phyloP scores from a whole-genome alignment of 2,797 vertebrate species.

The Etheostoma nigrum region DNA sequence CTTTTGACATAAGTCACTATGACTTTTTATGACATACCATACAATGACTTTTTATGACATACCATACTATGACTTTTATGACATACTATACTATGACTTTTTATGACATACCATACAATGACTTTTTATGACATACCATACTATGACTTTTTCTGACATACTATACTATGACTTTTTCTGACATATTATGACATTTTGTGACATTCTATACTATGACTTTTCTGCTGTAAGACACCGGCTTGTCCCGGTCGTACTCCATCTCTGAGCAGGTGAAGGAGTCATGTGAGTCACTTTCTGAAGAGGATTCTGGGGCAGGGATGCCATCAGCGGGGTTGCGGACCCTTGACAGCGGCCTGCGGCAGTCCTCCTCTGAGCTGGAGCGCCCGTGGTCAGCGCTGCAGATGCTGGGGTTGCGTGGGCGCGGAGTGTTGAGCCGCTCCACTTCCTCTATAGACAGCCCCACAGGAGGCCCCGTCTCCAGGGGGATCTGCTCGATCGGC shows the following conservation, averaged over 20 bases:
- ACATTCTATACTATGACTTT: no score
- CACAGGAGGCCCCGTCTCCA: constrained; percentile 93
- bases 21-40: no score
- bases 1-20: no score
- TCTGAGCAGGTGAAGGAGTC: constrained; percentile 99
- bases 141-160: no score
- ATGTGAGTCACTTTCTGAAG: constrained; percentile 98
- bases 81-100: no score
- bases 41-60: no score
- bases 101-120: no score
- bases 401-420: constrained; percentile 96
- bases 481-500: constrained; percentile 92
- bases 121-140: no score
- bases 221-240: constrained; percentile 88
- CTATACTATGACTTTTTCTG: no score
- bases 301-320: constrained; percentile 95
- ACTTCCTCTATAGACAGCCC: constrained; percentile 97
- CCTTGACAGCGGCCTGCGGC: constrained; percentile 92
- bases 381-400: constrained; percentile 98
- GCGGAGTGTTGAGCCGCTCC: constrained; percentile 96
- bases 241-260: constrained; percentile 98
- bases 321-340: constrained; percentile 96
- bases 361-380: constrained; percentile 97
- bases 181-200: no score
- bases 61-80: no score